phyloP scores from a whole-genome alignment of 2,888 invertebrate genomes.

The Entomobrya multifasciata region DNA sequence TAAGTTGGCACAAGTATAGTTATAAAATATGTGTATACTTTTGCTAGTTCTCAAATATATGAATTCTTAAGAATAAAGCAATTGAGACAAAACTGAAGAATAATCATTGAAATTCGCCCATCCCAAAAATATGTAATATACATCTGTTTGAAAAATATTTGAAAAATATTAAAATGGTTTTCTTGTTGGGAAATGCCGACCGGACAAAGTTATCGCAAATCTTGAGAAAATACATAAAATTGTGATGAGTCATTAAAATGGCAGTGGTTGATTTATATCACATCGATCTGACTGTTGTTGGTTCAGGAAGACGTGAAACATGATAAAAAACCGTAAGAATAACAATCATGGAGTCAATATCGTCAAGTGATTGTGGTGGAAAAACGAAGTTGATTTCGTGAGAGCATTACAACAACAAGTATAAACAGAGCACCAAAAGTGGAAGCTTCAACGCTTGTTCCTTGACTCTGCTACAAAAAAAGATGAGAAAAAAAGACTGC shows the following conservation, averaged over 20 bases:
- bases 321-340: slow-evolving; percentile 32
- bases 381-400: too few relatives aligned
- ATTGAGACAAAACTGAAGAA: background rate
- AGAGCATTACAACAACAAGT: slow-evolving; percentile 36
- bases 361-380: slow-evolving; percentile 25
- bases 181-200: slow-evolving; percentile 60
- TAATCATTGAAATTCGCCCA: slow-evolving; percentile 43
- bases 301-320: slow-evolving; percentile 25
- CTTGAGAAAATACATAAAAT: slow-evolving; percentile 69
- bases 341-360: slow-evolving; percentile 17
- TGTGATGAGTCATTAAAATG: slow-evolving; percentile 71
- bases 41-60: background rate
- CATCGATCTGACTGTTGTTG: slow-evolving; percentile 40
- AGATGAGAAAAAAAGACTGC: too few relatives aligned
- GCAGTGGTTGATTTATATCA: slow-evolving; percentile 59
- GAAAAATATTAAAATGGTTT: slow-evolving; percentile 37
- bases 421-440: background rate
- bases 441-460: too few relatives aligned
- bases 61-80: too few relatives aligned
- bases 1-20: too few relatives aligned
- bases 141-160: background rate
- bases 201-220: slow-evolving; percentile 75
- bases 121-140: slow-evolving; percentile 39
- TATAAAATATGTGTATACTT: background rate
- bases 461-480: too few relatives aligned